These are phyloP conservation scores for Drosophila novamexicana DNA, from an alignment of 1,140 invertebrate genomes.

Conservation along the genomic window DNA sequence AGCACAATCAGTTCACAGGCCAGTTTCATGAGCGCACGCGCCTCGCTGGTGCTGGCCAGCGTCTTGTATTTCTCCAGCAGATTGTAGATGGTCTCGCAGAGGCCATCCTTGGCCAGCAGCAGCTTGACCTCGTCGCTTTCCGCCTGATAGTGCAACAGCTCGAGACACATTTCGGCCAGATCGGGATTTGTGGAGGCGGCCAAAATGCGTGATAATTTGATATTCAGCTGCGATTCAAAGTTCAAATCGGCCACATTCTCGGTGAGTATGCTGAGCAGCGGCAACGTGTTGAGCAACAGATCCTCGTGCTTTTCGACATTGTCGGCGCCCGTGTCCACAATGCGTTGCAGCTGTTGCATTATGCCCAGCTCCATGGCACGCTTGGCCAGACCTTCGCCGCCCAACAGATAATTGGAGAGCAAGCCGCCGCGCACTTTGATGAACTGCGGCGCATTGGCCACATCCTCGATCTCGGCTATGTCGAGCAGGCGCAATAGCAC, in stretches of 20 bases:
- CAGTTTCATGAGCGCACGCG: slow-evolving; percentile 90
- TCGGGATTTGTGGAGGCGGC: slow-evolving; percentile 88
- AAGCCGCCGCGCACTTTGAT: slow-evolving; percentile 88
- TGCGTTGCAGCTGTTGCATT: slow-evolving; percentile 86
- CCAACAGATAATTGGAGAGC: slow-evolving; percentile 92
- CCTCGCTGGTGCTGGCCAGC: slow-evolving; percentile 88
- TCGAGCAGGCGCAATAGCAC: slow-evolving; percentile 85
- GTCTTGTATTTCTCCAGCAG: slow-evolving; percentile 90
- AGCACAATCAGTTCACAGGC: slow-evolving; percentile 94
- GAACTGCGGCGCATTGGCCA: slow-evolving; percentile 83
- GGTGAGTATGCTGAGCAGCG: slow-evolving; percentile 90
- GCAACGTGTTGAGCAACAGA: slow-evolving; percentile 88
- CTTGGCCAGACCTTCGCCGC: slow-evolving; percentile 88
- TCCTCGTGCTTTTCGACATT: slow-evolving; percentile 85
- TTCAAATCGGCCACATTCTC: slow-evolving; percentile 88
- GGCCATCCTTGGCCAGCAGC: slow-evolving; percentile 89
- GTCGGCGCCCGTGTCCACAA: slow-evolving; percentile 85
- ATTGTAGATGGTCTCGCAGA: slow-evolving; percentile 90
- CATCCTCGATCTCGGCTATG: slow-evolving; percentile 72
- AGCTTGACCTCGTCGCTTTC: slow-evolving; percentile 92
- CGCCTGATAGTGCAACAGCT: slow-evolving; percentile 90
- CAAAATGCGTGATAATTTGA: slow-evolving; percentile 87
- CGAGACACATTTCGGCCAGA: slow-evolving; percentile 90
- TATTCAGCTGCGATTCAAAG: slow-evolving; percentile 86
- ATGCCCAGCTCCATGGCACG: slow-evolving; percentile 88